These are phyloP conservation scores for Sclerurus mexicanus DNA, from an alignment of 2,113 vertebrate genomes.

Conservation along the genomic window DNA sequence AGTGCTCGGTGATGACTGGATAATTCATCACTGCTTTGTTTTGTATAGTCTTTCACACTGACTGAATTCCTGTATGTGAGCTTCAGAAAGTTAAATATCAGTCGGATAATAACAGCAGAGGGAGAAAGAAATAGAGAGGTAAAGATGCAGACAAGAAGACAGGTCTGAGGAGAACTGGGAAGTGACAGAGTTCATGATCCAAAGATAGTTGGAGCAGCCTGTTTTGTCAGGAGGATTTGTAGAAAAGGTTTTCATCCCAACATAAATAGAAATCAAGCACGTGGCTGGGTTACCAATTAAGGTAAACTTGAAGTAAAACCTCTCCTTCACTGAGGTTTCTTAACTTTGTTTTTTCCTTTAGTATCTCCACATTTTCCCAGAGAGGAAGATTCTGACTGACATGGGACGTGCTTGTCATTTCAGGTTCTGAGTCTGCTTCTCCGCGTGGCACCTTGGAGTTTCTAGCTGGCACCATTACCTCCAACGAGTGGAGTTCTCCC, in stretches of 20 bases:
- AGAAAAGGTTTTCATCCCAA: background rate
- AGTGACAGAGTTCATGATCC: background rate
- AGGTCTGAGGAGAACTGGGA: background rate
- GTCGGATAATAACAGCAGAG: background rate
- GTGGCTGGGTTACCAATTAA: background rate
- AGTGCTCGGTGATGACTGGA: background rate
- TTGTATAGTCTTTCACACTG: background rate
- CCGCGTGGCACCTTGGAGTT: conserved; percentile 74
- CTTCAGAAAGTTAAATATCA: background rate
- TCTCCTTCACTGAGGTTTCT: background rate
- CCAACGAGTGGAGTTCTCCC: conserved; percentile 80
- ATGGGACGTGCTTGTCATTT: background rate
- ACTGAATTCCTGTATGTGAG: background rate
- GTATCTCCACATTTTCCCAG: background rate
- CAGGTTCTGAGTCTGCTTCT: conserved; percentile 71
- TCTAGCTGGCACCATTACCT: conserved; percentile 79
- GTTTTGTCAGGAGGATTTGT: background rate
- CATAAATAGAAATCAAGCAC: background rate
- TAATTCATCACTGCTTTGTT: conserved; percentile 15
- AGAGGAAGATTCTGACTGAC: background rate
- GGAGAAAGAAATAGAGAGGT: background rate
- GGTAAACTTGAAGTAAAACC: background rate
- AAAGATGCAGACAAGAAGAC: background rate
- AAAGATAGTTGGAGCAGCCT: background rate
- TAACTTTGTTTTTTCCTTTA: background rate